These are phyloP conservation scores for Alectura lathami DNA, from an alignment of 2,113 vertebrate species.

Conservation along the genomic window DNA sequence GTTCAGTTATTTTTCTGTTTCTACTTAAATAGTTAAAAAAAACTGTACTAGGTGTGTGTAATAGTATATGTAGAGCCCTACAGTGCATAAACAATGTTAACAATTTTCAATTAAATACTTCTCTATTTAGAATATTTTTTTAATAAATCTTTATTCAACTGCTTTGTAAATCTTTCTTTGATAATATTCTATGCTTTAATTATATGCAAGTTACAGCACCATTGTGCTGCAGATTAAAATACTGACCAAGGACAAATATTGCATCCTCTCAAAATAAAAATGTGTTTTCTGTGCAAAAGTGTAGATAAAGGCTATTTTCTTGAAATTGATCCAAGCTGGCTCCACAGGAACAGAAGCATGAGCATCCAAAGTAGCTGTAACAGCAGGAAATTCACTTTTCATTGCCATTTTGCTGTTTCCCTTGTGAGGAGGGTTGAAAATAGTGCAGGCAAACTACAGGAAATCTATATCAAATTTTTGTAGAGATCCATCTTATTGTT, in stretches of 20 bases:
- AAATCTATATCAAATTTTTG: constrained; percentile 50
- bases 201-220: not conserved
- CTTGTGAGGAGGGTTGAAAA: constrained; percentile 58
- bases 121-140: not conserved
- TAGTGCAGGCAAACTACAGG: constrained; percentile 38
- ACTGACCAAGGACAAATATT: not conserved
- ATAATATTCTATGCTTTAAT: not conserved
- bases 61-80: not conserved
- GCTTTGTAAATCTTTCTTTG: not conserved
- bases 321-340: constrained; percentile 64
- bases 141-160: not conserved
- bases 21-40: not conserved
- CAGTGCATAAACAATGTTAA: not conserved
- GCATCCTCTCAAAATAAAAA: constrained; percentile 60
- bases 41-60: not conserved
- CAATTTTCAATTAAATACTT: not conserved
- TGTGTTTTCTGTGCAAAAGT: constrained; percentile 63
- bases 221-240: not conserved
- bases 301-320: constrained; percentile 72
- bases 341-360: constrained; percentile 53
- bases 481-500: constrained; percentile 30
- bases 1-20: not conserved
- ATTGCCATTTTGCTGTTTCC: constrained; percentile 37
- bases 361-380: constrained; percentile 49
- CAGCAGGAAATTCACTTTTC: constrained; percentile 65